Percentiles rank a stretch among this genome's conserved stretches.
These are phyloP conservation scores for Galaxias olidus DNA, from an alignment of 2,797 vertebrate genomes.

Conservation along the genomic window DNA sequence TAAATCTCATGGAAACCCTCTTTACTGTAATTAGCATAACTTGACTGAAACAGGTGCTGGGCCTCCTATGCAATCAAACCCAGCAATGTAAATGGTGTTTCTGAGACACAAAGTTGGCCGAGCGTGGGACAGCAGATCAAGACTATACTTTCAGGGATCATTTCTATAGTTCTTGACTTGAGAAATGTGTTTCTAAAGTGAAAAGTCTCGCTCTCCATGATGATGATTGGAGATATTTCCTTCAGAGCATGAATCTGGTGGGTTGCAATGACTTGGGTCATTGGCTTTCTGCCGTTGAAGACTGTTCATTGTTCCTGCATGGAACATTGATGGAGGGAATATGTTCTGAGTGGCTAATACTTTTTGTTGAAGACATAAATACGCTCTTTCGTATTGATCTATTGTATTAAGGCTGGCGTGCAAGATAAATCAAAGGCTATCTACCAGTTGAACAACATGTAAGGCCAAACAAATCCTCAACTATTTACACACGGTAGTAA, in stretches of 20 bases:
- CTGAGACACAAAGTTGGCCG: too few species aligned
- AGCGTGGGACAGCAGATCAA: slow-evolving; percentile 29
- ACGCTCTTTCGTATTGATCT: background rate
- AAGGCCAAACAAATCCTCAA: too few species aligned
- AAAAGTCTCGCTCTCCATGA: slow-evolving; percentile 49
- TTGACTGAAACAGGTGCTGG: too few species aligned
- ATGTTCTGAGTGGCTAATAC: background rate
- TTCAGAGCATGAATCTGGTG: slow-evolving; percentile 4
- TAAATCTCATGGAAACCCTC: too few species aligned
- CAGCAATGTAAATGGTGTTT: too few species aligned
- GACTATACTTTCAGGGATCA: slow-evolving; percentile 82
- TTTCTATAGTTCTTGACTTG: slow-evolving; percentile 72
- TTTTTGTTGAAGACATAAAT: too few species aligned
- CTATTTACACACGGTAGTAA: too few species aligned
- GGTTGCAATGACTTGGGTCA: background rate
- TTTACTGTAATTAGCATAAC: too few species aligned
- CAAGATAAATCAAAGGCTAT: too few species aligned
- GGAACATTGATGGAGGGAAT: background rate
- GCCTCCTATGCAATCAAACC: too few species aligned
- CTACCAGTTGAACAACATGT: too few species aligned
- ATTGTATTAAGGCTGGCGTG: too few species aligned
- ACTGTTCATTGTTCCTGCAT: background rate
- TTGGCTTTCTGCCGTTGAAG: background rate
- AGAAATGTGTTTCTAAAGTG: slow-evolving; percentile 68
- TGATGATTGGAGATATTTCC: background rate